Evolutionary conservation across 1,140 invertebrate species (phyloP), one percentile per base, ranked within the genome.

Genomic region (Cryptotermes secundus): DNA sequence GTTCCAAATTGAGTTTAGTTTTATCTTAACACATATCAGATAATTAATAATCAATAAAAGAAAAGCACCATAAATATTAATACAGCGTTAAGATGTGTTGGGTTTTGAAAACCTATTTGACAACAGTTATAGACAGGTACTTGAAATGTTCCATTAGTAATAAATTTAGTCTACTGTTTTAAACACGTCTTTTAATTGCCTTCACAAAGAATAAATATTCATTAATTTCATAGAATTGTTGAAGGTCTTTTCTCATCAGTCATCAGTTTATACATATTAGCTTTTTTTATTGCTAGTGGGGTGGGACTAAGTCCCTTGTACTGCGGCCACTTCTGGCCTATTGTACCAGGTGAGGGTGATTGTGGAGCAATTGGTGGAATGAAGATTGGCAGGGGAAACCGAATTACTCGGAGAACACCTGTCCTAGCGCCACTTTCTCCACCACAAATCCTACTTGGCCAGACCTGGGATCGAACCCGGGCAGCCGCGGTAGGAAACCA

Each of bases 251-350:
- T 31, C 53, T 34, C 82, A 42, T 26, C 34, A n/a, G 83, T 65
- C 87, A 86, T 84, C 88, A 86, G 86, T 88, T 86, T 86, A 88
- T 90, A n/a, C n/a, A n/a, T n/a, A n/a, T n/a, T n/a, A n/a, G n/a
- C n/a, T n/a, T n/a, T n/a, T n/a, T n/a, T n/a, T n/a, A n/a, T n/a
- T n/a, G n/a, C n/a, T n/a, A n/a, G n/a, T n/a, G n/a, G n/a, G n/a
- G n/a, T n/a, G n/a, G n/a, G n/a, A n/a, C n/a, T n/a, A n/a, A n/a
- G n/a, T n/a, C n/a, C n/a, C n/a, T n/a, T n/a, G n/a, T n/a, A n/a
- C n/a, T n/a, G n/a, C n/a, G n/a, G n/a, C n/a, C n/a, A n/a, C n/a
- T n/a, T n/a, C n/a, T n/a, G n/a, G n/a, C n/a, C n/a, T n/a, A n/a
- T n/a, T n/a, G n/a, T n/a, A n/a, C n/a, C n/a, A n/a, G n/a, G n/a